phyloP scores from a whole-genome alignment of 2,113 vertebrate species.

The Chitala chitala region DNA sequence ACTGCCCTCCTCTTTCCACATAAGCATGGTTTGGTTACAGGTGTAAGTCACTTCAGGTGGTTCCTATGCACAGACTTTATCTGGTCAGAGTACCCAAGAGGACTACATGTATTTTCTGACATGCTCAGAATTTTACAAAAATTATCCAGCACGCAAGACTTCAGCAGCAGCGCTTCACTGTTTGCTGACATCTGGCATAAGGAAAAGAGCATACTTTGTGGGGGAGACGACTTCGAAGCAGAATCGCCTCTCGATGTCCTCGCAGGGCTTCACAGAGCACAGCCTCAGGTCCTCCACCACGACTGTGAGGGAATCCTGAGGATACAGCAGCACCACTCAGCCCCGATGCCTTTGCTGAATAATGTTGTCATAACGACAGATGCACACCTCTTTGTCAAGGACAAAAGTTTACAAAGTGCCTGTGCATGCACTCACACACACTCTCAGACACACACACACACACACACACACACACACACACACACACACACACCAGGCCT shows the following conservation, averaged over 20 bases:
- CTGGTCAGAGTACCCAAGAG: not conserved
- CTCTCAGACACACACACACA: too few relatives aligned
- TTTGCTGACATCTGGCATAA: not conserved
- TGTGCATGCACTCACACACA: too few relatives aligned
- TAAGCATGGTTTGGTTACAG: not conserved
- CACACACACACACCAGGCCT: too few relatives aligned
- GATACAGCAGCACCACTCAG: conserved; percentile 9
- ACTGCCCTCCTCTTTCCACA: not conserved
- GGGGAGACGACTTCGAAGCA: conserved; percentile 97
- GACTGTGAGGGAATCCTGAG: conserved; percentile 84
- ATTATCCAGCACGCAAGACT: not conserved
- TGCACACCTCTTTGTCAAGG: not conserved
- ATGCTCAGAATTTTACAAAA: not conserved
- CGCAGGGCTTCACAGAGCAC: conserved; percentile 88
- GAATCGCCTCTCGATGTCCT: conserved; percentile 94
- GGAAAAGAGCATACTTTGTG: conserved; percentile 74
- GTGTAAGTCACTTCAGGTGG: not conserved
- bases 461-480: too few relatives aligned
- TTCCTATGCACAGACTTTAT: not conserved
- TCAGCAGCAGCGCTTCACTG: not conserved
- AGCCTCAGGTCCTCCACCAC: conserved; percentile 93
- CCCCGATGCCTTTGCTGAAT: not conserved
- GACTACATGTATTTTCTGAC: not conserved
- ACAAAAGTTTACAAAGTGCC: too few relatives aligned
- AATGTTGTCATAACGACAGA: not conserved